These are phyloP conservation scores for Eidolon dupreanum DNA, from an alignment of 2,797 vertebrate species.

Conservation along the genomic window DNA sequence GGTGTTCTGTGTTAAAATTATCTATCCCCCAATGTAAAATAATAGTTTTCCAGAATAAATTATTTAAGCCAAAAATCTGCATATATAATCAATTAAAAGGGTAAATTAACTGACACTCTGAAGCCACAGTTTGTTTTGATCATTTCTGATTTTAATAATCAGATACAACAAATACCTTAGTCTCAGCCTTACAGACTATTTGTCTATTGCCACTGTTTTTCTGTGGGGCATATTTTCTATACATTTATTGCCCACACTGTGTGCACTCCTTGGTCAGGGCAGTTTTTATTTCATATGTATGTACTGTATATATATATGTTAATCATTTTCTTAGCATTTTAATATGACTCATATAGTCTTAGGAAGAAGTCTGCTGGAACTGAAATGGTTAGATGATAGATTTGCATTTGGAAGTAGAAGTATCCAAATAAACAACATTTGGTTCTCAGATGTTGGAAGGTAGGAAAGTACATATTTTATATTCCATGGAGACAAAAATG, in stretches of 20 bases:
- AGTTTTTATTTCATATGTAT: slow-evolving; percentile 27
- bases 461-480: background rate
- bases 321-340: slow-evolving; percentile 21
- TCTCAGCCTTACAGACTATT: background rate
- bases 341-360: background rate
- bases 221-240: background rate
- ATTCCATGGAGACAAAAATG: background rate
- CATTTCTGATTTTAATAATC: slow-evolving; percentile 29
- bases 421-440: background rate
- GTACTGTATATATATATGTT: background rate
- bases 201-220: background rate
- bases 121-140: slow-evolving; percentile 8
- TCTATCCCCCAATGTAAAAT: background rate
- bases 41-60: slow-evolving; percentile 22
- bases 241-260: background rate
- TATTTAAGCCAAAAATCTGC: slow-evolving; percentile 34
- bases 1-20: background rate
- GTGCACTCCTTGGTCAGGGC: background rate
- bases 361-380: background rate
- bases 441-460: background rate
- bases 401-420: slow-evolving; percentile 20
- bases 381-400: background rate
- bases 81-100: background rate
- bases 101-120: background rate
- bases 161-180: background rate